phyloP scores from a whole-genome alignment of 2,113 vertebrate genomes.

The Misgurnus mizolepis region DNA sequence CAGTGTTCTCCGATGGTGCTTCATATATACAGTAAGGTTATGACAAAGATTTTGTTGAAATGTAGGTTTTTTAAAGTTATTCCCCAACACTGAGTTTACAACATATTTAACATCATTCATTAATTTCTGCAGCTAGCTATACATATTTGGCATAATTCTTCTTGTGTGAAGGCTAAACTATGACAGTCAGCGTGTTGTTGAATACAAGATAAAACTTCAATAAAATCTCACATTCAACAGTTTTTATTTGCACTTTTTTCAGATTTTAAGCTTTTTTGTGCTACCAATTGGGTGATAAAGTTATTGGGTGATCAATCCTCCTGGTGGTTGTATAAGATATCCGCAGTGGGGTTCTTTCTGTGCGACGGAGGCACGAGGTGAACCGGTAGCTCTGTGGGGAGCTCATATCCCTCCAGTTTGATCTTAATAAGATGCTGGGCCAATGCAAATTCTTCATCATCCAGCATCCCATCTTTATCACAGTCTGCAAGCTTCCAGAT shows the following conservation, averaged over 20 bases:
- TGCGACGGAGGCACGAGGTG: conserved; percentile 92
- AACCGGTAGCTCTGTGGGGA: conserved; percentile 82
- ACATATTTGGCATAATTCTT: background rate
- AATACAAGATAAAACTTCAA: background rate
- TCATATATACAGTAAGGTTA: background rate
- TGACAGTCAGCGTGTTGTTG: background rate
- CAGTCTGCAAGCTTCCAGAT: conserved; percentile 98
- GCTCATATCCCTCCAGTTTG: conserved; percentile 93
- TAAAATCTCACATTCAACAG: background rate
- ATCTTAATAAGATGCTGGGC: conserved; percentile 96
- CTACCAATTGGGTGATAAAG: conserved; percentile 2
- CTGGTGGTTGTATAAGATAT: conserved; percentile 65
- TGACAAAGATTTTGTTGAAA: too few relatives aligned
- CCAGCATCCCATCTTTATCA: conserved; percentile 92
- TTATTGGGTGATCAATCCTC: conserved; percentile 60
- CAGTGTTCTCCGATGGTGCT: background rate
- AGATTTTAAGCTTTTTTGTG: background rate
- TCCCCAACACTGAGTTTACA: background rate
- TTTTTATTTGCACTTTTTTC: background rate
- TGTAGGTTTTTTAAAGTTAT: too few relatives aligned
- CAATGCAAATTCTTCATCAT: conserved; percentile 94
- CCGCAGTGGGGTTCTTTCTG: conserved; percentile 82
- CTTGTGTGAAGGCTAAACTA: background rate
- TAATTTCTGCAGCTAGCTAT: too few relatives aligned
- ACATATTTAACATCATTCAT: background rate